A percentile compares a stretch with the other conserved stretches of the same genome.
These are phyloP conservation scores for Electrona antarctica DNA, from an alignment of 2,113 vertebrate genomes.

Conservation along the genomic window DNA sequence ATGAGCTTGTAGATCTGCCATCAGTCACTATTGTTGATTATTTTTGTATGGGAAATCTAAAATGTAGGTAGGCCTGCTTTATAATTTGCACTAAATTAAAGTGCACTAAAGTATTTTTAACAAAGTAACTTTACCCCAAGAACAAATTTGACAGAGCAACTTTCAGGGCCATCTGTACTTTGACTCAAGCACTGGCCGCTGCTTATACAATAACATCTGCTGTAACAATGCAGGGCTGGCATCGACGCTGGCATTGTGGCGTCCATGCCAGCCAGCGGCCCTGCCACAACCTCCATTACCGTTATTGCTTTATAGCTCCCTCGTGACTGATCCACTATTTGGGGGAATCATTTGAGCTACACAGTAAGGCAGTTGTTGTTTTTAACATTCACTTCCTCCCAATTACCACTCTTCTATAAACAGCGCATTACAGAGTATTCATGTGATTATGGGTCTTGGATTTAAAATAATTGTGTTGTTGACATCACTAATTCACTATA, in stretches of 20 bases:
- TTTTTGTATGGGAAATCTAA: no score
- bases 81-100: no score
- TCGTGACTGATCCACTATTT: conserved; percentile 10
- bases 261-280: background rate
- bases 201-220: conserved; percentile 6
- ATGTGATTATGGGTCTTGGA: no score
- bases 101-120: no score
- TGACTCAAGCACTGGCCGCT: no score
- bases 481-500: no score
- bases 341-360: background rate
- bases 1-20: no score
- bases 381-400: background rate
- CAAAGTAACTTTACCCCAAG: no score
- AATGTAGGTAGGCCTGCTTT: no score
- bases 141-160: no score
- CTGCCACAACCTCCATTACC: background rate
- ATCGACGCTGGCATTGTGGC: background rate
- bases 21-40: no score
- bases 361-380: background rate
- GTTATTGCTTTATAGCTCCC: background rate
- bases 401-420: background rate
- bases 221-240: background rate
- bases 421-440: background rate
- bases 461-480: background rate
- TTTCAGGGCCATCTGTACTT: no score